Base-by-base conservation (phyloP, 2,797 vertebrate genomes). In the Microchirus variegatus region DNA sequence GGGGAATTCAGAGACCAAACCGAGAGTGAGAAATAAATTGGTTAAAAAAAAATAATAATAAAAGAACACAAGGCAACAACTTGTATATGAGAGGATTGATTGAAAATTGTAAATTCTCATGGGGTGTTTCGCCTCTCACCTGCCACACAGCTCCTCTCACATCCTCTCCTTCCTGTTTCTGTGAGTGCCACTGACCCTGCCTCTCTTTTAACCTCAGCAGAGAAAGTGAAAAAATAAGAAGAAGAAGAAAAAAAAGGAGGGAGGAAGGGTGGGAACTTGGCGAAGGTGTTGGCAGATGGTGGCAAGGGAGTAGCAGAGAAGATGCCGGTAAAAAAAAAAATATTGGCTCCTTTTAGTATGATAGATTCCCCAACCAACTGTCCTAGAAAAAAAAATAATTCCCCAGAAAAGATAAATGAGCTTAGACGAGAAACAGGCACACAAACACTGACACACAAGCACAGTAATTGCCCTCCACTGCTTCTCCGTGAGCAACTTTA, bases 361-460 rank as follows among this genome's bases (percentile, higher is more conserved):
- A 94, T 89, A 85, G 18, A 79, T 90, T 92, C 83, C 16, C 87
- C 91, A 66, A 59, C 43, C 57, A 70, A 66, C 41, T 77, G 55
- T 49, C 61, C 60, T 31, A 70, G 63, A 75, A 82, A 78, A 67
- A 55, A 73, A 70, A 49, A 53, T 61, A 58, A 73, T 47, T 35
- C 31, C 12, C 49, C 35, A 46, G 18, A 4, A 50, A 72, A 73
- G 57, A 80, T 64, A 70, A 75, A 78, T 65, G 42, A 44, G 51
- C 45, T 42, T 14, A 53, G 36, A 3, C 10, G 35, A 57, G 40
- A 50, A 42, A 63, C 47, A 58, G 37, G 16, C 44, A 44, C 40
- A 63, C 54, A 54, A 14, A 67, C 13, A 41, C 9, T 19, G 10
- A 48, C 26, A 59, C 38, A 62, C 37, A 57, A 17, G 35, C 18